These are phyloP conservation scores for Drosophila ananassae DNA, from an alignment of 1,140 invertebrate genomes.

Conservation along the genomic window DNA sequence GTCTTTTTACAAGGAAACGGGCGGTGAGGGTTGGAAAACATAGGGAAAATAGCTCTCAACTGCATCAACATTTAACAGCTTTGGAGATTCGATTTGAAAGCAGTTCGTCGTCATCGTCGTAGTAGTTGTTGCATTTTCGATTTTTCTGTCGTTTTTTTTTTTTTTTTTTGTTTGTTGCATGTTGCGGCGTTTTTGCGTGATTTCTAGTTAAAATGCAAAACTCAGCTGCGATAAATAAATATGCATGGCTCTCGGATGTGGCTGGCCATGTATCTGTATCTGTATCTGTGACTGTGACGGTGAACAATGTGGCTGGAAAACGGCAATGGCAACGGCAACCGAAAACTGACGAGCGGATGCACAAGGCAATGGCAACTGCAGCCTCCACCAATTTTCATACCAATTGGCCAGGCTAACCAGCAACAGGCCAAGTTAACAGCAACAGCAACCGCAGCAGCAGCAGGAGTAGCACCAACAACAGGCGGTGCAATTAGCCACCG, in stretches of 20 bases:
- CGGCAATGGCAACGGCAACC: conserved; percentile 30
- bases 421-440: conserved; percentile 18
- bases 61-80: conserved; percentile 74
- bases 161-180: conserved; percentile 43
- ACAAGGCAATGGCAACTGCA: conserved; percentile 32
- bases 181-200: conserved; percentile 71
- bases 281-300: conserved; percentile 41
- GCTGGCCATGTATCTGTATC: conserved; percentile 1
- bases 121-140: conserved; percentile 9
- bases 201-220: conserved; percentile 81
- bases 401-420: conserved; percentile 40
- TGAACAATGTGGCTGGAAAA: conserved; percentile 49
- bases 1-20: conserved; percentile 15
- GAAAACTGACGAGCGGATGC: conserved; percentile 76
- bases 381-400: conserved; percentile 19
- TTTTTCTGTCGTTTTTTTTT: conserved; percentile 23
- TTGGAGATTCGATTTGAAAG: conserved; percentile 75
- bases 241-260: conserved; percentile 65
- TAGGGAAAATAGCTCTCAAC: conserved; percentile 55
- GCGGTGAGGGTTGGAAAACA: conserved; percentile 25
- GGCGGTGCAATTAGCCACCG: conserved; percentile 57
- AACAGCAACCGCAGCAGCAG: conserved; percentile 33
- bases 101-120: conserved; percentile 55
- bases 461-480: conserved; percentile 14
- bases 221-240: conserved; percentile 79